Base-by-base conservation (phyloP, 2,113 vertebrate genomes). In the Pelobates fuscus region DNA sequence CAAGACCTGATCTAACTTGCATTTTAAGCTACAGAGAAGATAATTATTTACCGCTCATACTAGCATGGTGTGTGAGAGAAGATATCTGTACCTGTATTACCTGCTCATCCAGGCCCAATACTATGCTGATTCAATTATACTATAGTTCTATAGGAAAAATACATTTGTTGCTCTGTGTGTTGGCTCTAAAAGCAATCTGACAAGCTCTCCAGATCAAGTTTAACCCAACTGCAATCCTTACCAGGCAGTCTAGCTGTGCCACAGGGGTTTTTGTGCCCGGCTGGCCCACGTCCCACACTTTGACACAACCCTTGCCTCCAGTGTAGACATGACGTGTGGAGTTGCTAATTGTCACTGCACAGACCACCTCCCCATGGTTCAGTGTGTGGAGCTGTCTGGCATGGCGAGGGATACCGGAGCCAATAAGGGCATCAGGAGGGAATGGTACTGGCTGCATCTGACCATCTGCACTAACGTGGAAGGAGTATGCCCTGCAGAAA, bases 401-500 rank as follows among this genome's bases (percentile, higher is more conserved):
- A 2, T 94, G 93, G 0, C 91, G 92, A 14, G 93, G 93, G 81
- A 94, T 93, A 20, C 93, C 87, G 0, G 94, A 91, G 54, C 92
- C 92, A 0, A 93, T 81, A 26, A 95, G 88, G 60, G 93, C 93
- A 0, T 94, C 94, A 0, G 92, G 91, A 0, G 92, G 95, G 80
- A 96, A 96, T 18, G 94, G 94, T 73, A 96, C 94, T 0, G 94
- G 90, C 83, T 95, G 94, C 94, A 96, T 95, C 89, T 96, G 95
- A n/a, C 95, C 94, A 0, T 97, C 94, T 0, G 94, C 94, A 0
- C 94, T 94, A 80, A 96, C 90, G 0, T 94, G 93, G 87, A 94
- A 95, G 2, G 94, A 95, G 72, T 90, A 92, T 63, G 92, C 92
- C 0, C 94, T 96, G 80, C 1, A 29, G 21, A 1, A 21, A 24